Evolutionary conservation across 2,797 vertebrate species (phyloP), one percentile per base, ranked within the genome.

Genomic region (Calcarius lapponicus): DNA sequence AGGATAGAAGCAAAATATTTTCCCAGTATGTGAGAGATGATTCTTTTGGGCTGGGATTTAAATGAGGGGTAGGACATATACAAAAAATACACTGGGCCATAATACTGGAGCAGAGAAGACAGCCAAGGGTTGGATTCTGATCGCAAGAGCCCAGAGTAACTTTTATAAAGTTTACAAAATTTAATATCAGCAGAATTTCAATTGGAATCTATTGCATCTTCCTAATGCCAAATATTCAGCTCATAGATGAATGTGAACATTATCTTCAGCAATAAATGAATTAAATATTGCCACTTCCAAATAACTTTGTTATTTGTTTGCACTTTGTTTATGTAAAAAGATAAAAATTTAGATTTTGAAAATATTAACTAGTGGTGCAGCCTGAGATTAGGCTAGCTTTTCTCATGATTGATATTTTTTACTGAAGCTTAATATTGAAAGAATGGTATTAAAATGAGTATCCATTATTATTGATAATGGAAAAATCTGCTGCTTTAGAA

Each of bases 401-500:
- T 48, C n/a, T 31, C 16, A 65, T 69, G 51, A 51, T 10, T 67
- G 31, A 32, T 50, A 26, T 28, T 78, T 92, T 84, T 74, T 60
- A 17, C 21, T 74, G 42, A 10, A 57, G 28, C 12, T 90, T 83
- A 48, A 5, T 81, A 69, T 56, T 58, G 42, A 78, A 42, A 58
- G 34, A 84, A 86, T 90, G 6, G 29, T 86, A 73, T 48, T 86
- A 79, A 86, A 94, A 92, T 86, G 2, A 84, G 18, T 90, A 69
- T 90, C 40, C 79, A 13, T 79, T 90, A 65, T 71, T 93, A 62
- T 29, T 88, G n/a, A 88, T 92, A 91, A 88, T 79, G 58, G 57
- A 84, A 93, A 93, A 92, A 62, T 79, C 69, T 95, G 31, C 62
- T 93, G 54, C 66, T 86, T 88, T 88, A 31, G 34, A 94, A 92